Evolutionary conservation across 2,888 invertebrate genomes (phyloP).

Genomic region (Monoplex corrugatus): DNA sequence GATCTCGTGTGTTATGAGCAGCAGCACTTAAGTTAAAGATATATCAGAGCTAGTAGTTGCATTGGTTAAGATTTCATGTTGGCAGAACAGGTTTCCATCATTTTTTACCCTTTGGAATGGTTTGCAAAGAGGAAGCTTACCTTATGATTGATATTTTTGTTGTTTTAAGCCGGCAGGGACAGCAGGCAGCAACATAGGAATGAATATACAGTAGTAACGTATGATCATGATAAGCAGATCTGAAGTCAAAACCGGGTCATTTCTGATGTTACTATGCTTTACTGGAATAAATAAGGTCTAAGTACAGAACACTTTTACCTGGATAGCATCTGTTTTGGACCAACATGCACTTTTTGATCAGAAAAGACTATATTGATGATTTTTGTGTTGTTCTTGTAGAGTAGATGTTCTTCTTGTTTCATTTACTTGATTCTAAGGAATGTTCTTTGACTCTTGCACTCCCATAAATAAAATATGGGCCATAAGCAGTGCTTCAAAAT

Average conservation of each 20-base stretch:
- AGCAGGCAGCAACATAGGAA: too few species aligned
- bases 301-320: background rate
- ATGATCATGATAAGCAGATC: too few species aligned
- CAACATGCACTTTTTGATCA: background rate
- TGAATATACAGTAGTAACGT: too few species aligned
- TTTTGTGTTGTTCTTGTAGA: background rate
- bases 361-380: background rate
- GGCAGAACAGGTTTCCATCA: too few species aligned
- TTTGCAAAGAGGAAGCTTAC: too few species aligned
- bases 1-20: background rate
- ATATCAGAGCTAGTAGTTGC: background rate
- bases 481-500: too few species aligned
- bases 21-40: background rate
- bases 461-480: background rate
- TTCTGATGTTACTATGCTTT: too few species aligned
- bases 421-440: background rate
- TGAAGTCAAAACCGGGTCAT: too few species aligned
- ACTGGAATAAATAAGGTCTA: background rate
- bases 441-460: background rate
- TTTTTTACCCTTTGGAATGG: too few species aligned
- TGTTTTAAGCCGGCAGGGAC: too few species aligned
- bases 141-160: too few species aligned
- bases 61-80: too few species aligned
- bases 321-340: constrained; percentile 16
- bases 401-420: background rate